Base-by-base conservation (phyloP, 2,888 invertebrate genomes). In the Ectemnius cavifrons region DNA sequence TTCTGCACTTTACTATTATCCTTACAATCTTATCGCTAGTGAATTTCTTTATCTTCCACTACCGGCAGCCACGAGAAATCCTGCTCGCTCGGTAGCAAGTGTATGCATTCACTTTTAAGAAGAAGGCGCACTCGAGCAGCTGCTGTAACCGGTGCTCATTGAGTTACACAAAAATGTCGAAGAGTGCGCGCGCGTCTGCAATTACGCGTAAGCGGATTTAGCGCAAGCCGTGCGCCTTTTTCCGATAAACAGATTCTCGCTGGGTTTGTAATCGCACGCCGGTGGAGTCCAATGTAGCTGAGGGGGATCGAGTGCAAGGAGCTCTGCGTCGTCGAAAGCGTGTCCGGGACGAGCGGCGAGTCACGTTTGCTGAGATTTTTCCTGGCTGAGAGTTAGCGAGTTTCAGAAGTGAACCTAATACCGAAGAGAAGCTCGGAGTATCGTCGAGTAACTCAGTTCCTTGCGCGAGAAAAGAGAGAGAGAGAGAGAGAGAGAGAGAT, bases 341-440 rank as follows among this genome's bases (percentile, higher is more conserved):
- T 61, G 11, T 28, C 61, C 11, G 37, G 5, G 37, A 77, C 73
- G 28, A 63, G 66, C 59, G 80, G 70, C 79, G 71, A 76, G 82
- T 80, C 81, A 74, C 74, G 82, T 75, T 67, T 73, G 76, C 65
- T 62, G 57, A 47, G 69, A 71, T 75, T 81, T 80, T 81, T 74
- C 80, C 62, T 59, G 64, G 67, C 64, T 28, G 23, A 75, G 62
- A 70, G 72, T 68, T 68, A 67, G 70, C 66, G 72, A 70, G 74
- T 81, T 76, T 2, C 73, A 78, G 73, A 78, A 78, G 78, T 75
- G 74, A 81, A 82, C 71, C 76, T 81, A 76, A 81, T 80, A 76
- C 74, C 76, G 73, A 66, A 70, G 75, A 75, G 74, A 66, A 65
- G 49, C 18, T 14, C 16, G 27, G 57, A 62, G 63, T 62, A 63